These are phyloP conservation scores for Argynnis bischoffii DNA, from an alignment of 2,888 invertebrate species.

Conservation along the genomic window DNA sequence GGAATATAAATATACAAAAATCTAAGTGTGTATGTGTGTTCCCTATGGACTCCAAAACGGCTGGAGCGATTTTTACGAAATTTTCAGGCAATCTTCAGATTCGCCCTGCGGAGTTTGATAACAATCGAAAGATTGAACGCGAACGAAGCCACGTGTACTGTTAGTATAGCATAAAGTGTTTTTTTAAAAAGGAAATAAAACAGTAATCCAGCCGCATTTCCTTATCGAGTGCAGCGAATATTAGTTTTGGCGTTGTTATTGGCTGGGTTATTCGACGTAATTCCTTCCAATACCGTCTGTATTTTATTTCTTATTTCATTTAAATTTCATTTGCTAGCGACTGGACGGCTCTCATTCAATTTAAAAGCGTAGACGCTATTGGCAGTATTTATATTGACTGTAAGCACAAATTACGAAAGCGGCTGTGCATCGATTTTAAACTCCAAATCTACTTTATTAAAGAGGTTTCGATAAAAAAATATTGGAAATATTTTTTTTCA, in stretches of 20 bases:
- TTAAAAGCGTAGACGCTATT: constrained; percentile 27
- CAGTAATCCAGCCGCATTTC: constrained; percentile 13
- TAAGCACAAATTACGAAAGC: constrained; percentile 23
- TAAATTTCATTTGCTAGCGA: constrained; percentile 44
- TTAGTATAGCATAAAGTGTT: constrained; percentile 4
- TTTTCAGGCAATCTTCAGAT: too few relatives aligned
- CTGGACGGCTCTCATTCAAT: constrained; percentile 35
- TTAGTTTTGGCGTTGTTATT: constrained; percentile 35
- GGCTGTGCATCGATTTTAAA: constrained; percentile 11
- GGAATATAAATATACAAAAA: too few relatives aligned
- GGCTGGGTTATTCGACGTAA: constrained; percentile 38
- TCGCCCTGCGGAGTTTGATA: too few relatives aligned
- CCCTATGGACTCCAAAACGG: too few relatives aligned
- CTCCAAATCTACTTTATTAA: constrained; percentile 17
- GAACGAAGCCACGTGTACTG: too few relatives aligned
- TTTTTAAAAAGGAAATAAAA: constrained; percentile 10
- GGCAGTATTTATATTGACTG: constrained; percentile 26
- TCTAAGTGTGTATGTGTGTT: too few relatives aligned
- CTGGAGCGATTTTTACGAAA: too few relatives aligned
- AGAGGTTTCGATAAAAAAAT: constrained; percentile 11
- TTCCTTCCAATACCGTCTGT: constrained; percentile 37
- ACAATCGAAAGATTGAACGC: too few relatives aligned
- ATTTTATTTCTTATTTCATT: constrained; percentile 41
- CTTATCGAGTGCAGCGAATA: constrained; percentile 32
- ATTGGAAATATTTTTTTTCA: constrained; percentile 11